Evolutionary conservation across 2,113 vertebrate genomes (phyloP).

Genomic region (Boulengeromyrus knoepffleri): DNA sequence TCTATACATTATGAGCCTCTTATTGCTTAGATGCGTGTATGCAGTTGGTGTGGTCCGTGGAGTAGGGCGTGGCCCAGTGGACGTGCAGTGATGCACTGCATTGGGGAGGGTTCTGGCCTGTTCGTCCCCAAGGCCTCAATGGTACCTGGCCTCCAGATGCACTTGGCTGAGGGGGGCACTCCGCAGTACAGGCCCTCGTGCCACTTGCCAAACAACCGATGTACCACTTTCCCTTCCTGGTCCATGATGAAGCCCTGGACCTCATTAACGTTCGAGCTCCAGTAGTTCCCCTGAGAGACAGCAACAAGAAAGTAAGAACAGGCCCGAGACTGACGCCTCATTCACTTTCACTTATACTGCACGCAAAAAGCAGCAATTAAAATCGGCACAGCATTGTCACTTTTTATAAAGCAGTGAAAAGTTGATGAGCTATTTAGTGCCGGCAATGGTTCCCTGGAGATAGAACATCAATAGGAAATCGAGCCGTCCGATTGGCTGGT

Average conservation of each 20-base stretch:
- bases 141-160: constrained; percentile 93
- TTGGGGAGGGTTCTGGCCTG: background rate
- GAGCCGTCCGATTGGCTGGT: constrained; percentile 17
- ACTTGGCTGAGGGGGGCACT: constrained; percentile 89
- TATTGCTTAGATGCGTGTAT: background rate
- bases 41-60: background rate
- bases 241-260: constrained; percentile 95
- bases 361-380: background rate
- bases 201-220: constrained; percentile 97
- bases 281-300: constrained; percentile 84
- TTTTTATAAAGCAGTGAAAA: background rate
- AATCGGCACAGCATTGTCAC: background rate
- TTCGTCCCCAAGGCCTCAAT: background rate
- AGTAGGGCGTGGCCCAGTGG: background rate
- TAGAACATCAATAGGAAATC: background rate
- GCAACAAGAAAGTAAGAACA: background rate
- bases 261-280: constrained; percentile 96
- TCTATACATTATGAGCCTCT: background rate
- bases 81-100: background rate
- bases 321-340: background rate
- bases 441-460: too few species aligned
- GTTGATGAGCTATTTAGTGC: background rate
- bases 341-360: background rate
- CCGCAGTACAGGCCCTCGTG: constrained; percentile 94
- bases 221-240: constrained; percentile 91